These are phyloP conservation scores for Falco rusticolus DNA, from an alignment of 2,797 vertebrate genomes.

Conservation along the genomic window DNA sequence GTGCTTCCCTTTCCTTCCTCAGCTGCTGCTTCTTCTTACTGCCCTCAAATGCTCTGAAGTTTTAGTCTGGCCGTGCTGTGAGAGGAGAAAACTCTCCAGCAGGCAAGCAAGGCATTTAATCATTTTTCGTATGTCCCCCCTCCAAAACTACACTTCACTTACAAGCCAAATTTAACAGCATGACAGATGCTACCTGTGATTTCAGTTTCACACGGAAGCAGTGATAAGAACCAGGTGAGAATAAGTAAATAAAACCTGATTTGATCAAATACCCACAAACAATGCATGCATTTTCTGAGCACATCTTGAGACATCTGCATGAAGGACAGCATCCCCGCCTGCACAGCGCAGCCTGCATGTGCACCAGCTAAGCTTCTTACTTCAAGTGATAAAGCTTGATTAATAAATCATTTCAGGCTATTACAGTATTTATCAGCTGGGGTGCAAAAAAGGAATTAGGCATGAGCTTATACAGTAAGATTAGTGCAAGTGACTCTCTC, in stretches of 20 bases:
- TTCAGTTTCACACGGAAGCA: neutral
- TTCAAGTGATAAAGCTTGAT: neutral
- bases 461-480: neutral
- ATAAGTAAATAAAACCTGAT: neutral
- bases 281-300: rapidly evolving
- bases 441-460: neutral
- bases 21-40: neutral
- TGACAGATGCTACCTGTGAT: neutral
- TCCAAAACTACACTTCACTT: neutral
- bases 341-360: neutral
- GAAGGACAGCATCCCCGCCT: neutral
- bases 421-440: neutral
- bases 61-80: neutral
- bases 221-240: neutral
- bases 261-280: neutral
- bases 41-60: neutral
- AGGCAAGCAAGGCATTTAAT: neutral
- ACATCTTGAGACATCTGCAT: neutral
- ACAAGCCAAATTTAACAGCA: neutral
- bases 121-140: neutral
- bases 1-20: neutral
- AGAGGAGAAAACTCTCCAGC: neutral
- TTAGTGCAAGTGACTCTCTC: neutral
- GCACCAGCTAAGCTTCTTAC: neutral
- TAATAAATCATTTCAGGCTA: constrained; percentile 1